Evolutionary conservation across 1,140 invertebrate genomes (phyloP).

Genomic region (Anastatus disparis): DNA sequence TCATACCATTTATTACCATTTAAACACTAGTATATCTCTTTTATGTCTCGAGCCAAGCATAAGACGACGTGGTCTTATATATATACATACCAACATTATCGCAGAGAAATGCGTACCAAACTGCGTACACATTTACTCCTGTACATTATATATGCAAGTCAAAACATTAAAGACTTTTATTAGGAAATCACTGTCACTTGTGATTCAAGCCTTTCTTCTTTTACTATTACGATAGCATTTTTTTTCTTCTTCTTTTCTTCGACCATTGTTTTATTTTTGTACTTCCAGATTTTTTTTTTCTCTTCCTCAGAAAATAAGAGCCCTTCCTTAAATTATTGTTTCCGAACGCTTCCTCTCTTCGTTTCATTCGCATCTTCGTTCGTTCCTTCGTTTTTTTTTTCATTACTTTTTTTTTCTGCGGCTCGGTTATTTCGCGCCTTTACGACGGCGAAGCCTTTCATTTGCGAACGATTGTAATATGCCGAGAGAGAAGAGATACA

Average conservation of each 20-base stretch:
- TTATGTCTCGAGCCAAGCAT: no score
- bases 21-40: neutral
- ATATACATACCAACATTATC: neutral
- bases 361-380: neutral
- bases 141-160: neutral
- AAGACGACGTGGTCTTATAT: neutral
- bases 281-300: conserved; percentile 28
- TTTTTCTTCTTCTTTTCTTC: conserved; percentile 38
- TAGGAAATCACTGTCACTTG: conserved; percentile 46
- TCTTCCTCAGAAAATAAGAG: neutral
- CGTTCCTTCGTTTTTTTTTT: neutral
- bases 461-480: no score
- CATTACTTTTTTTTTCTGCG: neutral
- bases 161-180: conserved; percentile 47
- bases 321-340: conserved; percentile 50
- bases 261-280: neutral
- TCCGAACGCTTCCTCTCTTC: conserved; percentile 15
- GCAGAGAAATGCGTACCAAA: neutral
- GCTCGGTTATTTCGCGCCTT: conserved; percentile 34
- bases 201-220: conserved; percentile 26
- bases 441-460: conserved; percentile 35
- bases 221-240: no score
- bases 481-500: no score
- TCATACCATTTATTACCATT: conserved; percentile 35
- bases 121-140: neutral